Evolutionary conservation across 2,888 invertebrate species (phyloP), one percentile per base, ranked within the genome.

Genomic region (Morpho helenor): DNA sequence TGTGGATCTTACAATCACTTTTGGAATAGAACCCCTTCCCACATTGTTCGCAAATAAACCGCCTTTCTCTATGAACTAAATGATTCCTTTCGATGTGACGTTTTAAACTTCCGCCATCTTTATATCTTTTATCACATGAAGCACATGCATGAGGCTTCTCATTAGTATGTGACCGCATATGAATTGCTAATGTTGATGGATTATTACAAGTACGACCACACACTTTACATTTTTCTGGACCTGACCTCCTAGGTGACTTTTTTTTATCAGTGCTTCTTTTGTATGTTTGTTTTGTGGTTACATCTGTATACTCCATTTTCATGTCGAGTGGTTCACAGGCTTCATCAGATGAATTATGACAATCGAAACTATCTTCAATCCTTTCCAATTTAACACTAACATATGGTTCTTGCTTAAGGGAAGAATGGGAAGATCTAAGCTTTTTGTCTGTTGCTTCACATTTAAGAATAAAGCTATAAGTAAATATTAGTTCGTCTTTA

Each of bases 11-110:
- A 1, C 87, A 74, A 68, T 83, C 79, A 61, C 64, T 70, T 65
- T 83, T 83, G 7, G 80, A 75, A 58, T 68, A 82, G 58, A 88
- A 88, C 0, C 77, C 74, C 72, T 87, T 88, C 0, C 87, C 87
- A 68, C 89, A 89, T 41, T 71, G 74, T 61, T 87, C 88, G 68
- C 89, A 89, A 8, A 80, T 78, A 51, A 79, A 84, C 10, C 80
- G 75, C 2, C 80, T 73, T 48, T 74, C 71, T 54, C 84, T 70
- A 8, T 67, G 63, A 3, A 68, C 45, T n/a, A 56, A 61, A 60
- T 87, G 86, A 55, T 79, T 77, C 61, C 77, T 75, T 39, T 78
- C 74, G 4, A 70, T 66, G 54, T 88, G 88, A 9, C 81, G 70
- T 57, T 82, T 85, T 3, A 88, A 63, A 40, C 74, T 76, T 2